A percentile compares a stretch with the other conserved stretches of the same genome.
Evolutionary conservation across 2,797 vertebrate species (phyloP).

Genomic region (Melanotaenia nigrans): DNA sequence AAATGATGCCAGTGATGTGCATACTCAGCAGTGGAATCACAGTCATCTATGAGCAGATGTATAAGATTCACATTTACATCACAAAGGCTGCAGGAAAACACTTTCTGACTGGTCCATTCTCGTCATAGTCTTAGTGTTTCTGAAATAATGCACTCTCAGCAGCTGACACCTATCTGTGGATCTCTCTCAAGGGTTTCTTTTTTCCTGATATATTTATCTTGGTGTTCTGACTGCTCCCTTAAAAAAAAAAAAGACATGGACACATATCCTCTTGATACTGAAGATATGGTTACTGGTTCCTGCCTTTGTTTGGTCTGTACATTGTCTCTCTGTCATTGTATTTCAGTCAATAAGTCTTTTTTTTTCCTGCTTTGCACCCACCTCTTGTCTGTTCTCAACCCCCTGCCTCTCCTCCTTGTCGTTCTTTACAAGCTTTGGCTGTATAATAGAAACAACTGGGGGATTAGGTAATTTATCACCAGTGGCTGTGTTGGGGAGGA

Average conservation of each 20-base stretch:
- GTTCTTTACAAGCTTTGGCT: slow-evolving; percentile 56
- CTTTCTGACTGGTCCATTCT: slow-evolving; percentile 5
- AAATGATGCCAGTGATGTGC: slow-evolving; percentile 47
- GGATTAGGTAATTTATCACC: slow-evolving; percentile 77
- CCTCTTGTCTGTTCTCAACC: slow-evolving; percentile 39
- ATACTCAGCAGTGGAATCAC: slow-evolving; percentile 26
- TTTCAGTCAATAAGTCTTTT: slow-evolving; percentile 43
- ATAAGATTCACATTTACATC: slow-evolving; percentile 18
- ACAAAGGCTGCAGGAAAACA: slow-evolving; percentile 17
- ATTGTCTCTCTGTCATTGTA: slow-evolving; percentile 45
- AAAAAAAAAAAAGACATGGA: slow-evolving; percentile 15
- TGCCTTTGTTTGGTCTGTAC: slow-evolving; percentile 46
- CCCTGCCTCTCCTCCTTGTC: slow-evolving; percentile 30
- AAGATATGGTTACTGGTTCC: slow-evolving; percentile 28
- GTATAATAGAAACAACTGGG: slow-evolving; percentile 59
- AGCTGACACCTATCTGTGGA: slow-evolving; percentile 22
- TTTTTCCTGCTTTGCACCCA: slow-evolving; percentile 23
- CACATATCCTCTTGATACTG: slow-evolving; percentile 20
- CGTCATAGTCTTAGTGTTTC: background rate
- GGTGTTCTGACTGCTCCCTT: slow-evolving; percentile 22
- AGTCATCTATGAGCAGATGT: slow-evolving; percentile 22
- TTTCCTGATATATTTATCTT: slow-evolving; percentile 29
- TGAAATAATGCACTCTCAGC: slow-evolving; percentile 18
- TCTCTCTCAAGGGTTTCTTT: background rate
- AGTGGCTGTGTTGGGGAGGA: slow-evolving; percentile 60